Conservation (phyloP, 2,797 vertebrate genomes). For the Darevskia nairensis region DNA sequence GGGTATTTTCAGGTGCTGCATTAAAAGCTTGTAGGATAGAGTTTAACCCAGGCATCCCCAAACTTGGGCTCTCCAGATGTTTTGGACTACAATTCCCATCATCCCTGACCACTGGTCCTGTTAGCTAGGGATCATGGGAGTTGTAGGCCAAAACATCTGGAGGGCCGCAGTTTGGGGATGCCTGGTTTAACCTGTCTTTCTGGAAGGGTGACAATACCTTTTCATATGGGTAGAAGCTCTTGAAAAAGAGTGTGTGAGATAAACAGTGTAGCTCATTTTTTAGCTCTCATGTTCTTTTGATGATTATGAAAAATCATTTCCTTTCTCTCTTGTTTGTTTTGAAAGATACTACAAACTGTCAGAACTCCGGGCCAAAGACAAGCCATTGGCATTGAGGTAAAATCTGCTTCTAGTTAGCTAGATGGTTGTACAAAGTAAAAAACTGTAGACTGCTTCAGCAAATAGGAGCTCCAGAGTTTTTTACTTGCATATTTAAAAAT, state of each 20-base stretch:
- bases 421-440: neutral
- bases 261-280: neutral
- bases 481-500: neutral
- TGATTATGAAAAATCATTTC: neutral
- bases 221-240: neutral
- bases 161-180: too few species aligned
- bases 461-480: fast-evolving
- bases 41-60: too few species aligned
- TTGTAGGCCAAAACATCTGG: too few species aligned
- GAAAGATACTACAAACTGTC: conserved; percentile 93
- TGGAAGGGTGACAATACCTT: too few species aligned
- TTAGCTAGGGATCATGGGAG: too few species aligned
- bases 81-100: too few species aligned
- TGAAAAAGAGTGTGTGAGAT: neutral
- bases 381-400: conserved; percentile 94
- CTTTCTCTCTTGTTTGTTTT: conserved; percentile 46
- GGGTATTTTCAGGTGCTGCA: neutral
- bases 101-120: too few species aligned
- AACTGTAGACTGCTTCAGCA: neutral
- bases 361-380: conserved; percentile 91
- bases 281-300: neutral
- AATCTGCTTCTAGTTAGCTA: conserved; percentile 35
- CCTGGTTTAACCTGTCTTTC: neutral
- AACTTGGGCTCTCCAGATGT: too few species aligned
- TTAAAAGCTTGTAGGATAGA: neutral